These are phyloP conservation scores for Machimus atricapillus DNA, from an alignment of 2,888 invertebrate species.

Conservation along the genomic window DNA sequence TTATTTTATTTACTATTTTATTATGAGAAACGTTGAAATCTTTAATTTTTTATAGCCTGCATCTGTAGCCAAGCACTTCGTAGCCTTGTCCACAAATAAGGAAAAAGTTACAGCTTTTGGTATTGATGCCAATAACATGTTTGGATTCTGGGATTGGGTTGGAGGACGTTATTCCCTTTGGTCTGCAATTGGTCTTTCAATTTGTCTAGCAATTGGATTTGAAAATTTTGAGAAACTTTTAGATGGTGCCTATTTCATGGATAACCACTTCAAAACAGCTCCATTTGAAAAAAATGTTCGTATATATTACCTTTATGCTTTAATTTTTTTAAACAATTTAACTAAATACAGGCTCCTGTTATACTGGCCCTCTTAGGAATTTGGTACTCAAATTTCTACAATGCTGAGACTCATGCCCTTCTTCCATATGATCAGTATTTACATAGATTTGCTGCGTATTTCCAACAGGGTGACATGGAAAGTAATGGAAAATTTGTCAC, in stretches of 20 bases:
- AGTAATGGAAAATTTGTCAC: conserved; percentile 97
- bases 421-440: conserved; percentile 99
- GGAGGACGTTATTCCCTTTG: conserved; percentile 97
- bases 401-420: conserved; percentile 93
- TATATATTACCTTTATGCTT: conserved; percentile 58
- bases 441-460: conserved; percentile 98
- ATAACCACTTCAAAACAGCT: conserved; percentile 87
- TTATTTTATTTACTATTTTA: not conserved
- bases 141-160: conserved; percentile 99
- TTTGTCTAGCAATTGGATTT: conserved; percentile 90
- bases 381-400: conserved; percentile 95
- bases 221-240: conserved; percentile 93
- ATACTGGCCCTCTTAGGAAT: conserved; percentile 90
- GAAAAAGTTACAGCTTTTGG: conserved; percentile 96
- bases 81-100: conserved; percentile 95
- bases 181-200: conserved; percentile 99
- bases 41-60: conserved; percentile 65
- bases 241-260: conserved; percentile 92
- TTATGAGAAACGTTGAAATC: not conserved
- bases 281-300: conserved; percentile 85
- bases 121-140: conserved; percentile 97
- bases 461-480: conserved; percentile 99
- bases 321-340: not conserved
- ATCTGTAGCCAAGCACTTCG: conserved; percentile 96
- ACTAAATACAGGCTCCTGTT: conserved; percentile 78